Percentiles rank a stretch among this genome's conserved stretches.
Evolutionary conservation across 2,797 vertebrate species (phyloP).

Genomic region (Stomatorhinus walkeri): DNA sequence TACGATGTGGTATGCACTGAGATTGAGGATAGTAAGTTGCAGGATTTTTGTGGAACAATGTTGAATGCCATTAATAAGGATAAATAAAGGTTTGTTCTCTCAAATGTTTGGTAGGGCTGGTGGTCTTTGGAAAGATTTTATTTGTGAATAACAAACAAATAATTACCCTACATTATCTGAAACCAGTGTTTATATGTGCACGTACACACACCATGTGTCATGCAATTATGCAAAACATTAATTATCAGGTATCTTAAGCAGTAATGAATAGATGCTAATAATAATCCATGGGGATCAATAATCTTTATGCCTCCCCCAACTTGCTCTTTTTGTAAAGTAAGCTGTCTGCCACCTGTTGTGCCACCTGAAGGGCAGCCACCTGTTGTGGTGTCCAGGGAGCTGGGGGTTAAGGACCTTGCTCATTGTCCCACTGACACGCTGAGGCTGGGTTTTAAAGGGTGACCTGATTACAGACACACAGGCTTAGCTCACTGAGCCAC

Average conservation of each 20-base stretch:
- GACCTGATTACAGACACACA: not conserved
- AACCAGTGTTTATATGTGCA: not conserved
- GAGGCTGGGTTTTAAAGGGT: not conserved
- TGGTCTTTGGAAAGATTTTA: not conserved
- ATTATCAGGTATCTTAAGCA: not conserved
- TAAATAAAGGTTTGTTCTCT: slow-evolving; percentile 78
- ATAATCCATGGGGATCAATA: not conserved
- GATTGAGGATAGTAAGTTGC: slow-evolving; percentile 70
- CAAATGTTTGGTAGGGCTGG: slow-evolving; percentile 36
- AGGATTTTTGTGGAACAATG: slow-evolving; percentile 54
- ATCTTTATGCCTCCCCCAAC: not conserved
- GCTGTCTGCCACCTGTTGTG: too few species aligned
- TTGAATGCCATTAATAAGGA: slow-evolving; percentile 76
- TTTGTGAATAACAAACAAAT: not conserved
- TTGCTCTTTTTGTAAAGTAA: not conserved
- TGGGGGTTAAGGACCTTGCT: not conserved
- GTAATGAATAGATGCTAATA: not conserved
- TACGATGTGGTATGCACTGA: slow-evolving; percentile 59
- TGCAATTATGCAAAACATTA: not conserved
- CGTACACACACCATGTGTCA: not conserved
- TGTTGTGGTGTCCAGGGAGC: not conserved
- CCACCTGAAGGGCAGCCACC: not conserved
- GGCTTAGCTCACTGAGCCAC: not conserved
- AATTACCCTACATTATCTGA: not conserved
- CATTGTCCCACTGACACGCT: not conserved